Percentiles rank a stretch among this genome's conserved stretches.
Evolutionary conservation across 2,888 invertebrate genomes (phyloP).

Genomic region (Scrobipalpa costella): DNA sequence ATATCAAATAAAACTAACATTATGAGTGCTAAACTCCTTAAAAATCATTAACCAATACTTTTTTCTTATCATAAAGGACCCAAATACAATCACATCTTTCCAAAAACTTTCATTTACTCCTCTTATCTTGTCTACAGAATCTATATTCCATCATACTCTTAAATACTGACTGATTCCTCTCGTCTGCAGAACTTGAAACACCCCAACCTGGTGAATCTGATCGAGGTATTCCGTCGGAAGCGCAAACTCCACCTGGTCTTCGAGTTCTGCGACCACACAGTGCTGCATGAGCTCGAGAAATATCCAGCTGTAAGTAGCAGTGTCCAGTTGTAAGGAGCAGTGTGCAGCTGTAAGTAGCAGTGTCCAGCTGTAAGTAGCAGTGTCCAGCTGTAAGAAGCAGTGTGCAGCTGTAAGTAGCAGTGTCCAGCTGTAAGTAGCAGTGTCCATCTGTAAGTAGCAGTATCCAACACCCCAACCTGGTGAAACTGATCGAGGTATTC

Average conservation of each 20-base stretch:
- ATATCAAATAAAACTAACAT: too few species aligned
- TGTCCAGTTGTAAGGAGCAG: conserved; percentile 16
- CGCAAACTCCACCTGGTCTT: conserved; percentile 98
- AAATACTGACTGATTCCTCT: too few species aligned
- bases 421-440: conserved; percentile 84
- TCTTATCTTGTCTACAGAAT: too few species aligned
- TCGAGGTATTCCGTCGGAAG: conserved; percentile 98
- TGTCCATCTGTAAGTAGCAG: conserved; percentile 13
- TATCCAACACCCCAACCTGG: conserved; percentile 98
- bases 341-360: too few species aligned
- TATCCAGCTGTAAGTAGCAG: conserved; percentile 84
- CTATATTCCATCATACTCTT: too few species aligned
- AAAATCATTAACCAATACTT: too few species aligned
- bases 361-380: conserved; percentile 84
- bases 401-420: too few species aligned
- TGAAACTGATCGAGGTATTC: conserved; percentile 98
- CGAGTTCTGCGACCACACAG: conserved; percentile 98
- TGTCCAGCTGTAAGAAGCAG: conserved; percentile 14
- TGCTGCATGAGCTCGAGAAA: conserved; percentile 97
- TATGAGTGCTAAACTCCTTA: too few species aligned
- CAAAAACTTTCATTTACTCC: too few species aligned
- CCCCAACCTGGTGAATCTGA: conserved; percentile 96
- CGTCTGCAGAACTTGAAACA: conserved; percentile 94
- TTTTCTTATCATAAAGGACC: too few species aligned
- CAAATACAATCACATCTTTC: too few species aligned